phyloP scores from a whole-genome alignment of 2,888 invertebrate species.

The Chelonus formosanus region DNA sequence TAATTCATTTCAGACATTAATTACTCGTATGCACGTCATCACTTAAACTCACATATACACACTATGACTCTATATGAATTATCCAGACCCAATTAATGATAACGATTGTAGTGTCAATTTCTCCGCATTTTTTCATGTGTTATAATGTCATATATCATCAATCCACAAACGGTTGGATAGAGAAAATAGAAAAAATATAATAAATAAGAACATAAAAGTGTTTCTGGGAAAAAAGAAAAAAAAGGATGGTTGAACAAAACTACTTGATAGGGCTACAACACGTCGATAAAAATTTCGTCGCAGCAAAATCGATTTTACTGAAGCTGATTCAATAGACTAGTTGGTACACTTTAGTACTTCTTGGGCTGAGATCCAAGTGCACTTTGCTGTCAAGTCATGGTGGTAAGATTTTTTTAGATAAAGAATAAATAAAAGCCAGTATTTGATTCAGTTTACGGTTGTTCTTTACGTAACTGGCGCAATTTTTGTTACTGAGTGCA shows the following conservation, averaged over 20 bases:
- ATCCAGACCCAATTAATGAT: slow-evolving; percentile 15
- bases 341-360: slow-evolving; percentile 16
- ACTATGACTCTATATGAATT: too few species aligned
- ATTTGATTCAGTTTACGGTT: slow-evolving; percentile 43
- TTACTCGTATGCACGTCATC: slow-evolving; percentile 31
- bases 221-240: not conserved
- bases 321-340: slow-evolving; percentile 7
- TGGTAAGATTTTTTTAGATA: slow-evolving; percentile 16
- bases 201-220: not conserved
- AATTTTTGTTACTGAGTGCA: slow-evolving; percentile 38
- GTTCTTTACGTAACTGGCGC: slow-evolving; percentile 41
- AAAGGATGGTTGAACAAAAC: too few species aligned
- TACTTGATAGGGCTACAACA: slow-evolving; percentile 3
- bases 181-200: slow-evolving; percentile 5
- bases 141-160: slow-evolving; percentile 7
- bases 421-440: too few species aligned
- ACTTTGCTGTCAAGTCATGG: slow-evolving; percentile 32
- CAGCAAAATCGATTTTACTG: slow-evolving; percentile 31
- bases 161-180: not conserved
- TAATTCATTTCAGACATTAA: slow-evolving; percentile 34
- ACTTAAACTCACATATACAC: slow-evolving; percentile 11
- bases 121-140: not conserved
- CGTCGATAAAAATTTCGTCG: slow-evolving; percentile 21
- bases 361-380: slow-evolving; percentile 35
- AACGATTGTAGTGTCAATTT: slow-evolving; percentile 11